A percentile compares a stretch with the other conserved stretches of the same genome.
Evolutionary conservation across 2,888 invertebrate genomes (phyloP).

Genomic region (Masnerella sp.): DNA sequence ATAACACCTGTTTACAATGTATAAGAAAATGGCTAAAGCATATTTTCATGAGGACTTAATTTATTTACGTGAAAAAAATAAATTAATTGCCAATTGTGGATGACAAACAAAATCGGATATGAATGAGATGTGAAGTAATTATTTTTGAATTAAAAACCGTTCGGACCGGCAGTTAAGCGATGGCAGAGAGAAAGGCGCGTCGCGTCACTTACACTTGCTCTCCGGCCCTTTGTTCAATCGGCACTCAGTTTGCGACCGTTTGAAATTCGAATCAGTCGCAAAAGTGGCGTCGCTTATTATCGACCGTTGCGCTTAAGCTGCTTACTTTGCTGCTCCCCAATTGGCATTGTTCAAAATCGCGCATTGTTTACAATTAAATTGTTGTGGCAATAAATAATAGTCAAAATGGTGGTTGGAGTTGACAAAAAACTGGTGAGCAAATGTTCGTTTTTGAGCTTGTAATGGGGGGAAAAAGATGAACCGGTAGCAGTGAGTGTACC

Average conservation of each 20-base stretch:
- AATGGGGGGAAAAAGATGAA: no score
- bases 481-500: slow-evolving; percentile 23
- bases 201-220: slow-evolving; percentile 71
- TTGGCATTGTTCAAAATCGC: slow-evolving; percentile 13
- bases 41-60: no score
- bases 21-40: no score
- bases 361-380: no score
- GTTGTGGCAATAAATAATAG: slow-evolving; percentile 2
- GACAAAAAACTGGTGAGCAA: slow-evolving; percentile 46
- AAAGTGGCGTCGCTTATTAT: slow-evolving; percentile 42
- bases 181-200: slow-evolving; percentile 36
- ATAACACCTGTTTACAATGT: no score
- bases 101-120: no score
- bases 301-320: slow-evolving; percentile 28
- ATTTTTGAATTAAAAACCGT: slow-evolving; percentile 23
- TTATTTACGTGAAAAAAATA: no score
- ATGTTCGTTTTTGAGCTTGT: slow-evolving; percentile 18
- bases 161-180: slow-evolving; percentile 28
- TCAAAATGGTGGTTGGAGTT: slow-evolving; percentile 45
- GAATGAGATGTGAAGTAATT: no score
- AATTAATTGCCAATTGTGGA: no score
- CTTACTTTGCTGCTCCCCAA: neutral
- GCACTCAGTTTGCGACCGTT: slow-evolving; percentile 46
- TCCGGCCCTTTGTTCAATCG: slow-evolving; percentile 70
- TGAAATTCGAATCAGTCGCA: slow-evolving; percentile 58